A percentile compares a stretch with the other conserved stretches of the same genome.
Conservation (phyloP, 2,113 vertebrate species). For the Castor canadensis region DNA sequence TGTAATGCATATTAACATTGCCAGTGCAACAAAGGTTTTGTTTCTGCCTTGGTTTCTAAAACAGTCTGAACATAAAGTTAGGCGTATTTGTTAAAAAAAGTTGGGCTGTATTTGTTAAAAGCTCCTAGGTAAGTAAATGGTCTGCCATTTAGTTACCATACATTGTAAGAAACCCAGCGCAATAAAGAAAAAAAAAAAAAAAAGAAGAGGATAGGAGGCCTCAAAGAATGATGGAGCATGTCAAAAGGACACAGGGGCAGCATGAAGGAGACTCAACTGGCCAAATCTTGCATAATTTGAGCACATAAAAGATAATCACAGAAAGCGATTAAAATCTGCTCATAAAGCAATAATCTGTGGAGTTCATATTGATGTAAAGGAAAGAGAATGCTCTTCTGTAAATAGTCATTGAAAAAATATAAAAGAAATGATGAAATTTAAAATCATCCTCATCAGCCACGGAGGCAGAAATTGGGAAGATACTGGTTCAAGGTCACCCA, state of each 20-base stretch:
- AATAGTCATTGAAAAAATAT: conserved; percentile 4
- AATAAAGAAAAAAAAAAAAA: no score
- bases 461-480: no score
- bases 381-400: conserved; percentile 12
- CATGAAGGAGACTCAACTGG: not conserved
- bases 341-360: not conserved
- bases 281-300: not conserved
- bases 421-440: not conserved
- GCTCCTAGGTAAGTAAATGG: no score
- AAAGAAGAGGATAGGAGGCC: not conserved
- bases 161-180: no score
- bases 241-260: not conserved
- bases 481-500: no score
- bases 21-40: not conserved
- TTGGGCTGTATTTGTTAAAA: no score
- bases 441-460: not conserved
- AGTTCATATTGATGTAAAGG: not conserved
- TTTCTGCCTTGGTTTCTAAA: conserved; percentile 12
- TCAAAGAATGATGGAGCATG: not conserved
- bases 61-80: not conserved
- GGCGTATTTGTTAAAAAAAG: no score
- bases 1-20: not conserved
- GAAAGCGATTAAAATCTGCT: not conserved
- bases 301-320: not conserved
- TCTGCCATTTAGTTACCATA: not conserved